Evolutionary conservation across 2,797 vertebrate genomes (phyloP), one percentile per base, ranked within the genome.

Genomic region (Adelosebastes latens): DNA sequence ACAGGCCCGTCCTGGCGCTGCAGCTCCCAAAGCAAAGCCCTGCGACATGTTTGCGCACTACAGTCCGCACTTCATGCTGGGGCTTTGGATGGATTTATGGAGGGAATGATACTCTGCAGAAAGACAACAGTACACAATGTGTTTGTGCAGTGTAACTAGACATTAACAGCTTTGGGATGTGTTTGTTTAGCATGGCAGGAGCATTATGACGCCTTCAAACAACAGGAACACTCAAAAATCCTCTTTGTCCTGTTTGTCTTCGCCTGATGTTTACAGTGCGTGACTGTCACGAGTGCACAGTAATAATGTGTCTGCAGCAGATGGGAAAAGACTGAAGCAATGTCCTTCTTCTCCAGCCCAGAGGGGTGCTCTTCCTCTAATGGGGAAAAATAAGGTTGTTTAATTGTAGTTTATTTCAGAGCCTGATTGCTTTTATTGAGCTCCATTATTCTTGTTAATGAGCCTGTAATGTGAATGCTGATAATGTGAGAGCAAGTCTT

Each of bases 381-480:
- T 95, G 93, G 93, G 91, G 89, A 93, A 93, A 95, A 96, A 95
- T 94, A 95, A 94, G 94, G 94, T 92, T 94, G 94, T 95, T 95
- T 96, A 96, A 96, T 95, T 95, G 95, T 94, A 92, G 94, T 95
- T 96, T 95, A 94, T 95, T 95, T 94, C 94, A 89, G 90, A 88
- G 90, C 87, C 92, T 95, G 95, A 96, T 95, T 96, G 94, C 92
- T 95, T 96, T 96, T 95, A 96, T 96, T 93, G 95, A 95, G 94
- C 84, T 79, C 93, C 93, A 96, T 96, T 95, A 95, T 95, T 96
- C 95, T 95, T 95, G 88, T 94, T 96, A 96, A 96, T 96, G 94
- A 96, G 95, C 83, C 92, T 87, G 88, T 95, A 95, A 95, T 94
- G 93, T 87, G 93, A 94, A 91, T 79, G 91, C 93, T 95, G 93